These are phyloP conservation scores for Ochotona curzoniae DNA, from an alignment of 2,113 vertebrate species.

Conservation along the genomic window DNA sequence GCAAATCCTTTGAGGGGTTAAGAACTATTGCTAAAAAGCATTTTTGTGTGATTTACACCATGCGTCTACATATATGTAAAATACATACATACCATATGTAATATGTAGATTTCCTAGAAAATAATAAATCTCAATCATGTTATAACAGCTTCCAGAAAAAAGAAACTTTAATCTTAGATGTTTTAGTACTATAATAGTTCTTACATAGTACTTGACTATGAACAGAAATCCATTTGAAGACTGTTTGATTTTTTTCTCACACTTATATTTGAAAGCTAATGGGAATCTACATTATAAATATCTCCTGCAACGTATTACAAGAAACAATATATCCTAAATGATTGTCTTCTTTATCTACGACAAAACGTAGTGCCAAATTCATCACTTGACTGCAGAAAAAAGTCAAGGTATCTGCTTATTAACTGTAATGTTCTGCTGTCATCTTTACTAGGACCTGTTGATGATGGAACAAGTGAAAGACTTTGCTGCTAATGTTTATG, in stretches of 20 bases:
- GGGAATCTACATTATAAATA: conserved; percentile 3
- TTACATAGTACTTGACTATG: neutral
- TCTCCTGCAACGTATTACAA: neutral
- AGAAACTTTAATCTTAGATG: neutral
- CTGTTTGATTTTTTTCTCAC: neutral
- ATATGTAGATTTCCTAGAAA: neutral
- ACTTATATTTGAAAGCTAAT: neutral
- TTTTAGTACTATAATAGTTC: neutral
- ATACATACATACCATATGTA: neutral
- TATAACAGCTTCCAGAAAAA: neutral
- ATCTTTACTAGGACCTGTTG: conserved; percentile 92
- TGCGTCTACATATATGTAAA: neutral
- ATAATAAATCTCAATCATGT: neutral
- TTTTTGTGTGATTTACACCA: neutral
- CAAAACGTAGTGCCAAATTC: conserved; percentile 1
- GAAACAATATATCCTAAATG: neutral
- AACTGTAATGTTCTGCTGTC: conserved; percentile 51
- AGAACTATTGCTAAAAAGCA: neutral
- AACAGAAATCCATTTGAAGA: neutral
- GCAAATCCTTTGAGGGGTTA: neutral
- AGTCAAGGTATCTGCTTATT: neutral
- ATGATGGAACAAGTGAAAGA: conserved; percentile 97
- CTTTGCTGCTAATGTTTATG: conserved; percentile 98
- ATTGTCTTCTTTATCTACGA: conserved; percentile 5
- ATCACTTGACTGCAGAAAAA: neutral